Conservation (phyloP, 92 coral and sea anemone genomes). For the Bergia sp. region DNA sequence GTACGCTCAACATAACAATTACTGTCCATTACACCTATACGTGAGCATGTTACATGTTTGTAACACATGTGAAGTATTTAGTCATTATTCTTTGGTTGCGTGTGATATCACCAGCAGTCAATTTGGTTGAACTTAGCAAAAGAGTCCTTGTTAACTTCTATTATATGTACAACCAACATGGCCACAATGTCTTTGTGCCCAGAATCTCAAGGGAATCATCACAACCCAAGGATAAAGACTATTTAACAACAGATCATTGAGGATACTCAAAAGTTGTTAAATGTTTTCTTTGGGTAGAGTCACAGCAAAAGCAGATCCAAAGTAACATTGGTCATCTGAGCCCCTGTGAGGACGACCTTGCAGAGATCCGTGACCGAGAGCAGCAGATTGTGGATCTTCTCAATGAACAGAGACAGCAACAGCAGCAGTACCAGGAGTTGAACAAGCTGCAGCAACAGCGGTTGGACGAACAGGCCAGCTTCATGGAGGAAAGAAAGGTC, state of each 20-base stretch:
- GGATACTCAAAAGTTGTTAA: neutral
- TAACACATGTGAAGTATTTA: no score
- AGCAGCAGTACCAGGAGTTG: constrained; percentile 67
- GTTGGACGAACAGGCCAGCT: constrained; percentile 76
- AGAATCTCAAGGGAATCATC: no score
- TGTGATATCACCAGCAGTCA: no score
- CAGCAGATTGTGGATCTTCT: constrained; percentile 74
- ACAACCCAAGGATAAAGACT: no score
- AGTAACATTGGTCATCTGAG: constrained; percentile 68
- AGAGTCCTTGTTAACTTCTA: no score
- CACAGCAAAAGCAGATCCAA: constrained; percentile 76
- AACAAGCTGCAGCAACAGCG: constrained; percentile 68
- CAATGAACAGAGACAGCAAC: constrained; percentile 75
- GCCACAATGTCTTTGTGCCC: no score
- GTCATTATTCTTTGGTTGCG: no score
- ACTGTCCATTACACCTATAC: no score
- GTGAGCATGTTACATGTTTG: no score
- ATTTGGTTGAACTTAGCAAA: no score
- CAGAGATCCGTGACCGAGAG: constrained; percentile 81
- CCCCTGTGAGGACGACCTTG: constrained; percentile 72
- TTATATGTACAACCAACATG: no score
- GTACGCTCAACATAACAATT: no score
- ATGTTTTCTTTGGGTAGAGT: constrained; percentile 51
- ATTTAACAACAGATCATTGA: neutral
- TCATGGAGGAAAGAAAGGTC: constrained; percentile 83